Base-by-base conservation (phyloP, 2,888 invertebrate species). In the Cerastoderma edule region DNA sequence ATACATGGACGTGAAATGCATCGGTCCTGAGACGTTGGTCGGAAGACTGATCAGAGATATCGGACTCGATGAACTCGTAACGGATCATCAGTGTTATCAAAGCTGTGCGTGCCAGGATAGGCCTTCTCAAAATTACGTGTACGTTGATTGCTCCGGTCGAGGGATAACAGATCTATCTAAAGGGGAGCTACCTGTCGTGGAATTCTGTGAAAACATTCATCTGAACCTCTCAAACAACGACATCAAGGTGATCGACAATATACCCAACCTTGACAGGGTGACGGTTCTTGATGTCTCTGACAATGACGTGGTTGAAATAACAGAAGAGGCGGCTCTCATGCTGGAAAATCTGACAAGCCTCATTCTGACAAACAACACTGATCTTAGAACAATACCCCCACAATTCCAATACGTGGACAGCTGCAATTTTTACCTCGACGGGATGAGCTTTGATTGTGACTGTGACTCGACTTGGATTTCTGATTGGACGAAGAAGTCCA, bases 171-270 rank as follows among this genome's bases (percentile, higher is more conserved):
- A 46, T 13, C 10, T 74, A 22, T 67, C 73, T n/a, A 57, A 57
- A 32, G 46, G 24, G 16, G 13, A 16, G 44, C 57, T 78, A 30
- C 78, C 78, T 50, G 32, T 48, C 13, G 64, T 65, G 19, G 54
- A 32, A 24, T 64, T n/a, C 39, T 73, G 67, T 35, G 16, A 54
- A 19, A 68, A 24, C 32, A 48, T 74, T 10, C 35, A 63, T 50
- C 50, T 78, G 24, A 57, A 78, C 30, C 27, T 78, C 10, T 69
- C 73, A 1, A 53, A 69, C n/a, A 78, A 78, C 46, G 19, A 50
- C 4, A 73, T 78, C 19, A 50, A n/a, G 6, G n/a, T 19, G 4
- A 46, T 78, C 13, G 22, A 19, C 24, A 63, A 69, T 33, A 30
- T 56, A 16, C 22, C 69, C 0, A 60, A 70, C 32, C 28, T 78